Evolutionary conservation across 2,888 invertebrate genomes (phyloP).

Genomic region (Platypus cylindrus): DNA sequence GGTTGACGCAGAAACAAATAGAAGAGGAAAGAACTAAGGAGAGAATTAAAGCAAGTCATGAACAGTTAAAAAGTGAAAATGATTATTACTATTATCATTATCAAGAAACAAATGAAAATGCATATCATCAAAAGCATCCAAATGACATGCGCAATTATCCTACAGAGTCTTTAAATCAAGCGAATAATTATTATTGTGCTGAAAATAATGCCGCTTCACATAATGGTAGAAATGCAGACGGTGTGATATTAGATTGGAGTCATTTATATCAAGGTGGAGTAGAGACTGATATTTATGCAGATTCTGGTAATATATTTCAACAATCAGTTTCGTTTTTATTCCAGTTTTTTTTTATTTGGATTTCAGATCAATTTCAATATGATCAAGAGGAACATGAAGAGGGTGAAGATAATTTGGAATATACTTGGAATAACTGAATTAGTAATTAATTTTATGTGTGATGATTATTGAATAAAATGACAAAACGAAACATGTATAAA

Average conservation of each 20-base stretch:
- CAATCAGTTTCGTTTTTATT: not conserved
- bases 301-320: slow-evolving; percentile 7
- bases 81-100: slow-evolving; percentile 6
- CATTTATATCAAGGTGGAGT: slow-evolving; percentile 12
- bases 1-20: slow-evolving; percentile 18
- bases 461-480: no score
- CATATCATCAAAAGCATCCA: slow-evolving; percentile 5
- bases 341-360: not conserved
- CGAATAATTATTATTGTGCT: slow-evolving; percentile 1
- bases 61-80: not conserved
- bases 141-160: not conserved
- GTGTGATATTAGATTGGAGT: slow-evolving; percentile 14
- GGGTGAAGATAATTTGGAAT: no score
- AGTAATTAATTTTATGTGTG: no score
- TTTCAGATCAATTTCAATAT: slow-evolving; percentile 4
- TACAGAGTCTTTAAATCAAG: slow-evolving; percentile 2
- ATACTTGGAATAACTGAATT: no score
- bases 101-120: slow-evolving; percentile 8
- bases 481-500: no score
- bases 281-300: slow-evolving; percentile 9
- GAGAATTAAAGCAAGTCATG: not conserved
- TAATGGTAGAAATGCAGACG: slow-evolving; percentile 3
- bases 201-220: slow-evolving; percentile 1
- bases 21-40: slow-evolving; percentile 9
- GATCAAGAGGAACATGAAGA: slow-evolving; percentile 1